Evolutionary conservation across 1,140 invertebrate species (phyloP), one percentile per base, ranked within the genome.

Genomic region (Episyrphus balteatus): DNA sequence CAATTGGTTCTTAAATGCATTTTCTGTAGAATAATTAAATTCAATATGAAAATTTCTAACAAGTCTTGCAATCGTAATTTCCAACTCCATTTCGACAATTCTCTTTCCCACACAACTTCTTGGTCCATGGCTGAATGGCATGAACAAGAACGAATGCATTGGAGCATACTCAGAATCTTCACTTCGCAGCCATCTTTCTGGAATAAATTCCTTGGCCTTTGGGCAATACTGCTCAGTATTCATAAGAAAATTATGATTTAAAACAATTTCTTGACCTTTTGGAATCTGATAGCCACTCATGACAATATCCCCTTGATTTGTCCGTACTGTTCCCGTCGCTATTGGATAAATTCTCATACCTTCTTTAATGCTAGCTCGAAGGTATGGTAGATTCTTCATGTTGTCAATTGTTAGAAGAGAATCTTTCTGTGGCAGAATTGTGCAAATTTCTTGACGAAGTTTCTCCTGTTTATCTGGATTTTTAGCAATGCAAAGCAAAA

Each of bases 11-110:
- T 51, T 59, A n/a, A 39, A 61, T 0, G 59, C 55, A n/a, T 47
- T 48, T 6, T 48, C 50, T 8, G 53, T 46, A 44, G 57, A 55
- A 18, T 61, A 44, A 21, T 71, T 60, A 70, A 75, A 79, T 44
- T 75, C 71, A 12, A 78, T 54, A 32, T 73, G 54, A 54, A 77
- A 78, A 45, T 76, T 73, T 46, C 75, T 65, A 31, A 78, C 62
- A n/a, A 83, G 59, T 59, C 78, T 77, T 17, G 76, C 62, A 12
- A 83, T 46, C 9, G 77, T 72, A 2, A 80, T 70, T 59, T 82
- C 75, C 33, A 86, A 58, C 60, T 85, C 82, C 51, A 84, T 70
- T 56, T 84, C 78, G 2, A 84, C 84, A 50, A 88, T 73, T 30
- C 84, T 67, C 51, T 80, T 74, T 2, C 75, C 76, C 38, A 77